Conservation (phyloP, 2,888 invertebrate species). For the Hypercompe scribonia region DNA sequence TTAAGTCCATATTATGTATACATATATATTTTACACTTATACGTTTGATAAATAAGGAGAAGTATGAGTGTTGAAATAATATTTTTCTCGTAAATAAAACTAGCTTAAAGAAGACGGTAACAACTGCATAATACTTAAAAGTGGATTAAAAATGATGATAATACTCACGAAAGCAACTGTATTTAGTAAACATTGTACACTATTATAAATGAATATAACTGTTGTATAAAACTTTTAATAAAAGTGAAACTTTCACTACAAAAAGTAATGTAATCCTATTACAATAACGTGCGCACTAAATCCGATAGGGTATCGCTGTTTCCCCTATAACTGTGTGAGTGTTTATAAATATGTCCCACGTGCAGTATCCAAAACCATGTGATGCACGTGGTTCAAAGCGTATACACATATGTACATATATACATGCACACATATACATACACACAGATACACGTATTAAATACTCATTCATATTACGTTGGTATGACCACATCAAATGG, state of each 20-base stretch:
- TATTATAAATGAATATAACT: background rate
- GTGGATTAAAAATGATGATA: too few relatives aligned
- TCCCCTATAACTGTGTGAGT: background rate
- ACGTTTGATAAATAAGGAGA: background rate
- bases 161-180: constrained; percentile 4
- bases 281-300: background rate
- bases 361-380: background rate
- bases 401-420: background rate
- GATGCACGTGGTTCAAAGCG: background rate
- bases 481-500: too few relatives aligned
- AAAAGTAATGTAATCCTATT: background rate
- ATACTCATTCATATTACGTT: too few relatives aligned
- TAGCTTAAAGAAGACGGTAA: background rate
- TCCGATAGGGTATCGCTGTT: background rate
- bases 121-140: background rate
- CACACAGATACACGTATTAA: too few relatives aligned
- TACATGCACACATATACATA: background rate
- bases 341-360: constrained; percentile 10
- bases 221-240: background rate
- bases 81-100: background rate
- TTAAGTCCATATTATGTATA: too few relatives aligned
- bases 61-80: background rate
- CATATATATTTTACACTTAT: too few relatives aligned
- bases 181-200: constrained; percentile 7
- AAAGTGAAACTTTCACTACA: background rate